phyloP scores from a whole-genome alignment of 1,140 invertebrate genomes.

The Drepana arcuata region DNA sequence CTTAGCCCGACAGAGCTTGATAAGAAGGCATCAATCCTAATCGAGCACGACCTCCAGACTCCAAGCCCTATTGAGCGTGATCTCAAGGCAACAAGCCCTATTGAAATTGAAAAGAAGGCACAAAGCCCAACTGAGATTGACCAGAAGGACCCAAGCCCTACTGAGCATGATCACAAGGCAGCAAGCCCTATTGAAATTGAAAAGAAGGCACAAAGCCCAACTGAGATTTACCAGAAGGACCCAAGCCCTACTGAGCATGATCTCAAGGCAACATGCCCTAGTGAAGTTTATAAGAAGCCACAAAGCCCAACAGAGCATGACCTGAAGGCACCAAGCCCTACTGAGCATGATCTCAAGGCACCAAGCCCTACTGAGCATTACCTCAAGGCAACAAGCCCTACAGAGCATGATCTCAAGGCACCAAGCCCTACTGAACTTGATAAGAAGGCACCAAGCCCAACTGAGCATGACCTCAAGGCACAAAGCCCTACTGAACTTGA shows the following conservation, averaged over 20 bases:
- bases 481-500: background rate
- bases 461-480: background rate
- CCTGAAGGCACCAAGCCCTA: conserved; percentile 2
- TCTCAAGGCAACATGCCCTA: background rate
- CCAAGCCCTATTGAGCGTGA: background rate
- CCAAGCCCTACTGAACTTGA: conserved; percentile 1
- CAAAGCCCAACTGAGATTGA: background rate
- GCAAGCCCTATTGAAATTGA: conserved; percentile 2
- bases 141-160: background rate
- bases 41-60: background rate
- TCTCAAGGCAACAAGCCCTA: background rate
- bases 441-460: conserved; percentile 1
- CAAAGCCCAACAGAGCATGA: conserved; percentile 1
- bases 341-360: background rate
- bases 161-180: background rate
- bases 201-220: conserved; percentile 1
- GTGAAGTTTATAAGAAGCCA: background rate
- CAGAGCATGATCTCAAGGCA: conserved; percentile 1
- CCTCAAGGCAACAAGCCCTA: background rate
- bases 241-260: conserved; percentile 1
- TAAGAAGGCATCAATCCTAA: background rate
- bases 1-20: background rate
- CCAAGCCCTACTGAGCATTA: background rate
- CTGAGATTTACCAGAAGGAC: background rate
- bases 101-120: background rate